Conservation (phyloP, 2,113 vertebrate genomes). For the Coryphaenoides rupestris region DNA sequence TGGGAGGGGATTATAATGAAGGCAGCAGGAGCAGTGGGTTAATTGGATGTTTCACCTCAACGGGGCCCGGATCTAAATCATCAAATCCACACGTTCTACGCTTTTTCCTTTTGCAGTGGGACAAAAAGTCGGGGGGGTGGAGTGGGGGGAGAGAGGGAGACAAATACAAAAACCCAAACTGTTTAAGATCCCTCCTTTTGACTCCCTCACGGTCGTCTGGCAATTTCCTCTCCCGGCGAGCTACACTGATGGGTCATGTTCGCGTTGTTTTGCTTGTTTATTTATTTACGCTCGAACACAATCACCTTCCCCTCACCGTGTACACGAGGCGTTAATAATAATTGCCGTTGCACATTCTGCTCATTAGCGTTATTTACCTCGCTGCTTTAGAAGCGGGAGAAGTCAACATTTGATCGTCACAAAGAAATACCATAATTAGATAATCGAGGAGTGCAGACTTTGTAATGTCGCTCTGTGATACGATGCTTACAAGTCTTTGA, state of each 20-base stretch:
- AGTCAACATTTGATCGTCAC: no score
- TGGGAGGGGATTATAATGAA: conserved; percentile 72
- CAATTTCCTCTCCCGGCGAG: conserved; percentile 44
- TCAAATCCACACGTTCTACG: conserved; percentile 68
- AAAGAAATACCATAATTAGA: no score
- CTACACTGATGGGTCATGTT: background rate
- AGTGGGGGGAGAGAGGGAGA: no score
- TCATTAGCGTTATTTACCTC: no score
- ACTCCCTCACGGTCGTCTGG: conserved; percentile 51
- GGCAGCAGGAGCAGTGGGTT: conserved; percentile 71
- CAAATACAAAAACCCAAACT: conserved; percentile 53
- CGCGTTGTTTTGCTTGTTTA: background rate
- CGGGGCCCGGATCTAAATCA: conserved; percentile 67
- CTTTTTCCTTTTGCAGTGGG: conserved; percentile 48
- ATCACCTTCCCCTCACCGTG: no score
- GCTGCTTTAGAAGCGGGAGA: no score
- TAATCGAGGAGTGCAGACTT: no score
- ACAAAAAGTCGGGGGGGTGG: conserved; percentile 60
- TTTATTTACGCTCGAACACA: background rate
- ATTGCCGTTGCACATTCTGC: no score
- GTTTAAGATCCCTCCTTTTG: conserved; percentile 59
- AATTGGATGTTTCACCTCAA: conserved; percentile 77
- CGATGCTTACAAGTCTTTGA: no score
- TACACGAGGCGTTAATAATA: no score
- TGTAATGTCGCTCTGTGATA: no score